phyloP scores from a whole-genome alignment of 2,797 vertebrate genomes.

The Crenichthys baileyi region DNA sequence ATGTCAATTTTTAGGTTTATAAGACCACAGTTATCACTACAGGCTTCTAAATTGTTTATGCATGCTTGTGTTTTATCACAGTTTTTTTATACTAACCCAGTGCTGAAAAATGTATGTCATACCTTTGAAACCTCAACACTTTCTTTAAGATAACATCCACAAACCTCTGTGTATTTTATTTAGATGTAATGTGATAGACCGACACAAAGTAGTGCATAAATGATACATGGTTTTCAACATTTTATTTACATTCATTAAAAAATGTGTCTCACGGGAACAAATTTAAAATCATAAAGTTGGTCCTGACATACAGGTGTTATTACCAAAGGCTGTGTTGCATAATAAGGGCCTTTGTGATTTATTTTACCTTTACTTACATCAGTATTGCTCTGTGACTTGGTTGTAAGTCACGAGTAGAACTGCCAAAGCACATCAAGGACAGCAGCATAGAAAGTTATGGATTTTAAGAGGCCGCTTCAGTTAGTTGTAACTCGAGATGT shows the following conservation, averaged over 20 bases:
- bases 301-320: background rate
- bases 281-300: background rate
- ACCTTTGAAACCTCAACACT: background rate
- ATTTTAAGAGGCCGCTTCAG: slow-evolving; percentile 53
- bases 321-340: background rate
- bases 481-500: slow-evolving; percentile 59
- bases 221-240: too few species aligned
- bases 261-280: background rate
- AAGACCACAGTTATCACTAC: too few species aligned
- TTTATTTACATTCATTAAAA: background rate
- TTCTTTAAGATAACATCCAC: background rate
- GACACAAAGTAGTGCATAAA: background rate
- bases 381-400: slow-evolving; percentile 12
- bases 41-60: too few species aligned
- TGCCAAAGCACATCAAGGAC: slow-evolving; percentile 42
- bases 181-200: background rate
- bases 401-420: slow-evolving; percentile 15
- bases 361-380: slow-evolving; percentile 8
- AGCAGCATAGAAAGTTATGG: slow-evolving; percentile 41
- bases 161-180: background rate
- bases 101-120: background rate
- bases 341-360: background rate
- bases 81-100: too few species aligned
- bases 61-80: too few species aligned
- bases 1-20: too few species aligned